These are phyloP conservation scores for Ornithorhynchus anatinus DNA, from an alignment of 2,113 vertebrate species.

Conservation along the genomic window DNA sequence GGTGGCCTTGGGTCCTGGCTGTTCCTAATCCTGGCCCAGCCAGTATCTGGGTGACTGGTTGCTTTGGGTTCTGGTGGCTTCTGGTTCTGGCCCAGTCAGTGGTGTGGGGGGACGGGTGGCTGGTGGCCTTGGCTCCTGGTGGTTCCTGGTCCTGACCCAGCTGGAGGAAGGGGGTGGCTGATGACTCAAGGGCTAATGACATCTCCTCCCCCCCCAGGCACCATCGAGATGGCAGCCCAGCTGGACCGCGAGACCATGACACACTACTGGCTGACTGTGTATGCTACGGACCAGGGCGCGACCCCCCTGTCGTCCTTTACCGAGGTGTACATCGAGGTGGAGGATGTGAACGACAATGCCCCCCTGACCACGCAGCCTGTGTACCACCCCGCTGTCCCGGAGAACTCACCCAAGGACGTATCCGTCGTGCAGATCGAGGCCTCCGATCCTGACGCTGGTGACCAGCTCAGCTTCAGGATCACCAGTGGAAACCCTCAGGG, in stretches of 20 bases:
- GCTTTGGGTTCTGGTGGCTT: too few species aligned
- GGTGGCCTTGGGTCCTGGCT: too few species aligned
- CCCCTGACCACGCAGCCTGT: constrained; percentile 92
- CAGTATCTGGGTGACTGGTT: too few species aligned
- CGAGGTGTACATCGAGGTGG: constrained; percentile 91
- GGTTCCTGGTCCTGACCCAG: neutral
- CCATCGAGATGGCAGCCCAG: constrained; percentile 85
- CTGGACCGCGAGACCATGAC: constrained; percentile 90
- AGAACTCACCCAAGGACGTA: constrained; percentile 94
- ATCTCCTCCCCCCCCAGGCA: constrained; percentile 67
- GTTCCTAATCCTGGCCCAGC: too few species aligned
- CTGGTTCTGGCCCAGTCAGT: too few species aligned
- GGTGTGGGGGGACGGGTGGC: neutral
- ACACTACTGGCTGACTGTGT: constrained; percentile 96
- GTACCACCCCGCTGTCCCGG: constrained; percentile 92
- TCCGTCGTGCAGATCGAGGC: constrained; percentile 92
- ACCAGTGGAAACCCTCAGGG: constrained; percentile 97
- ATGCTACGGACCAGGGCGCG: constrained; percentile 88
- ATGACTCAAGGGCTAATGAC: too few species aligned
- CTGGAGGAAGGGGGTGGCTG: too few species aligned
- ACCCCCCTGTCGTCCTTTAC: constrained; percentile 90
- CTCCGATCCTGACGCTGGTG: constrained; percentile 89
- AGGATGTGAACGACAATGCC: constrained; percentile 95
- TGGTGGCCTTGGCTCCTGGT: neutral
- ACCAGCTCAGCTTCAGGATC: constrained; percentile 91